phyloP scores from a whole-genome alignment of 2,113 vertebrate species.

The Neolamprologus devosi region DNA sequence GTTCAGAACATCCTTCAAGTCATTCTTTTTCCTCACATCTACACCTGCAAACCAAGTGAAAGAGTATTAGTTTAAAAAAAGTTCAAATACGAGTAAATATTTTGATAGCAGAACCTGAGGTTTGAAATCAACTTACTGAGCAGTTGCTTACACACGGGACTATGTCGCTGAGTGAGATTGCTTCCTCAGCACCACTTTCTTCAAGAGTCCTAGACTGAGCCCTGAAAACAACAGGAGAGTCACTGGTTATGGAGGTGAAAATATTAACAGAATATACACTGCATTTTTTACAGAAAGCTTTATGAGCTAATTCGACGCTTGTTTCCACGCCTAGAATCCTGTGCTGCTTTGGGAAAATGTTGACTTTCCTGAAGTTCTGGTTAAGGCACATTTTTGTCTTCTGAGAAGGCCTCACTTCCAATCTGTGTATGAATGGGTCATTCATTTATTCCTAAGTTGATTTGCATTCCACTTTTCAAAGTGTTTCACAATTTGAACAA shows the following conservation, averaged over 20 bases:
- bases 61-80: not conserved
- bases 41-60: constrained; percentile 18
- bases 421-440: not conserved
- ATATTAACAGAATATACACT: not conserved
- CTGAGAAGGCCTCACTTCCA: not conserved
- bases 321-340: not conserved
- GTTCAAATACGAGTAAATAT: not conserved
- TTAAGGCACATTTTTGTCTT: not conserved
- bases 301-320: not conserved
- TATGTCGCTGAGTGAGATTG: constrained; percentile 61
- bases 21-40: not conserved
- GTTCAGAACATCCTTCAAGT: not conserved
- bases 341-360: not conserved
- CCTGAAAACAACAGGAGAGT: constrained; percentile 35
- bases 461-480: not conserved
- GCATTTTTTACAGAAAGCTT: not conserved
- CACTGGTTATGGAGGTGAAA: not conserved
- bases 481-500: not conserved
- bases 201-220: constrained; percentile 21
- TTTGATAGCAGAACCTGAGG: not conserved
- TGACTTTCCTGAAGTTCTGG: not conserved
- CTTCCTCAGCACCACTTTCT: constrained; percentile 34
- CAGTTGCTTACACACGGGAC: constrained; percentile 64
- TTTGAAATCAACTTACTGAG: constrained; percentile 65
- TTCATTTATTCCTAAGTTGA: not conserved